Conservation (phyloP, 2,113 vertebrate genomes). For the Fukomys damarensis region DNA sequence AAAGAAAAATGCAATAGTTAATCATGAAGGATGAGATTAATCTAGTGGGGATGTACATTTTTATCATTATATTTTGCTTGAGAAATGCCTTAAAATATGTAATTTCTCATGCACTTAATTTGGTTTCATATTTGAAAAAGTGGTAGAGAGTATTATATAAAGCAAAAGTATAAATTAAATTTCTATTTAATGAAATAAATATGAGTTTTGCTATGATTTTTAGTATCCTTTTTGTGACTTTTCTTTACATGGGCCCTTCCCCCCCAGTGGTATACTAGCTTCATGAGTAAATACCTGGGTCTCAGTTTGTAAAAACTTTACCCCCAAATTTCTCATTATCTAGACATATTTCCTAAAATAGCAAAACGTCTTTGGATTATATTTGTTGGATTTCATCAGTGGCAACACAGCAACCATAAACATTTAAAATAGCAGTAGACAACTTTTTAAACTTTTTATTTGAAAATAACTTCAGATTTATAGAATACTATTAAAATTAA, state of each 20-base stretch:
- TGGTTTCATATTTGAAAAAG: conserved; percentile 57
- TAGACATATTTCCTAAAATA: not conserved
- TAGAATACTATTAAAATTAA: conserved; percentile 14
- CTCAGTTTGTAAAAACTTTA: not conserved
- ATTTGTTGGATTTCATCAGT: not conserved
- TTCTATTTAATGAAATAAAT: conserved; percentile 43
- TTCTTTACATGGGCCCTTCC: not conserved
- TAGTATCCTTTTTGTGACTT: not conserved
- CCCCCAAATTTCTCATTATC: not conserved
- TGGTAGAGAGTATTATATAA: conserved; percentile 44
- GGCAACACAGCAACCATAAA: not conserved
- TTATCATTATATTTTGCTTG: conserved; percentile 67
- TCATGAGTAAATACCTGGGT: not conserved
- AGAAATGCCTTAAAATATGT: conserved; percentile 63
- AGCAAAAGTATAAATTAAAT: conserved; percentile 53
- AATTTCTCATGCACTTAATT: conserved; percentile 11
- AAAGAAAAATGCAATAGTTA: conserved; percentile 77
- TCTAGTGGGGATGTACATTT: conserved; percentile 61
- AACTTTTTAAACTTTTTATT: not conserved
- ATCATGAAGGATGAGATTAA: conserved; percentile 76
- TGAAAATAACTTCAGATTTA: conserved; percentile 41
- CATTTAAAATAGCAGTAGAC: not conserved
- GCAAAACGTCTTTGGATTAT: not conserved
- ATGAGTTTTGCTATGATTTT: not conserved
- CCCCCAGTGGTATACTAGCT: not conserved